These are phyloP conservation scores for Amblyteles armatorius DNA, from an alignment of 2,888 invertebrate species.

Conservation along the genomic window DNA sequence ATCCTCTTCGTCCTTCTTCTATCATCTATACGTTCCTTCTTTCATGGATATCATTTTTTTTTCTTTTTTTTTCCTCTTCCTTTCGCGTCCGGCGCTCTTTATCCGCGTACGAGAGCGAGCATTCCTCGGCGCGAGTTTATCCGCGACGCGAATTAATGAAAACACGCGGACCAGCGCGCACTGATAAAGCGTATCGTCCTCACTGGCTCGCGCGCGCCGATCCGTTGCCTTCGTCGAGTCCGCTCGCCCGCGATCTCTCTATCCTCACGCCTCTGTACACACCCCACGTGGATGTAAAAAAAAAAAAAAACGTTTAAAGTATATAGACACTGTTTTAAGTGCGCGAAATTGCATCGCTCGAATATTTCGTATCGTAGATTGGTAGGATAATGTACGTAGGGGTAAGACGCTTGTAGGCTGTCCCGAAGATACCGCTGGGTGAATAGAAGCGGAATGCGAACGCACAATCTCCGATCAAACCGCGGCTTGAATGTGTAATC, in stretches of 20 bases:
- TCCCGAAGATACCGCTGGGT: slow-evolving; percentile 9
- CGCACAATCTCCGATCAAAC: slow-evolving; percentile 37
- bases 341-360: slow-evolving; percentile 25
- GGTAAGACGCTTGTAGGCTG: background rate
- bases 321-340: background rate
- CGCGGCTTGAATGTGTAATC: slow-evolving; percentile 18
- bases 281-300: background rate
- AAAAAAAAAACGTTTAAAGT: background rate
- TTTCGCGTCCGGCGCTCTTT: slow-evolving; percentile 22
- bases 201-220: slow-evolving; percentile 46
- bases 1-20: slow-evolving; percentile 41
- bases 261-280: slow-evolving; percentile 46
- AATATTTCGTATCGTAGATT: slow-evolving; percentile 1
- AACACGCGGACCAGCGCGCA: slow-evolving; percentile 79
- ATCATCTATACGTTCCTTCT: slow-evolving; percentile 37
- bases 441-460: slow-evolving; percentile 43
- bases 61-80: background rate
- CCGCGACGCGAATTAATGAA: slow-evolving; percentile 82
- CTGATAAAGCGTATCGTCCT: slow-evolving; percentile 81
- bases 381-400: background rate
- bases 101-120: slow-evolving; percentile 72
- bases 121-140: slow-evolving; percentile 79
- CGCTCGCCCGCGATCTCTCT: slow-evolving; percentile 60
- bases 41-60: background rate
- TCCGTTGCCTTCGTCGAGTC: slow-evolving; percentile 70